phyloP scores from a whole-genome alignment of 2,888 invertebrate genomes.

The Euplexia lucipara region DNA sequence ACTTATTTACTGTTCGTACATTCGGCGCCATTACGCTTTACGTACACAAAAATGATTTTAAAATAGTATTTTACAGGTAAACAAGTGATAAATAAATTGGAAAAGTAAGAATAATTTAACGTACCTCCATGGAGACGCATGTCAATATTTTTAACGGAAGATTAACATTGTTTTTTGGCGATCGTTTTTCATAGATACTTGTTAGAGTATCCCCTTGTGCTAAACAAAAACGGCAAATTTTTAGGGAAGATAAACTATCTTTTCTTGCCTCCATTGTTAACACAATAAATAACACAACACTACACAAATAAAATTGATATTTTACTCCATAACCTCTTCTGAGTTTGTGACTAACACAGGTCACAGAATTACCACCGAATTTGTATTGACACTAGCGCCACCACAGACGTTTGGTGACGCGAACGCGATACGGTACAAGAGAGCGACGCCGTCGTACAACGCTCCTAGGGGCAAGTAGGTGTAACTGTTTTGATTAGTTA shows the following conservation, averaged over 20 bases:
- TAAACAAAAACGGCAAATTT: constrained; percentile 95
- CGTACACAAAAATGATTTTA: constrained; percentile 30
- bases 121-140: constrained; percentile 94
- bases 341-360: constrained; percentile 63
- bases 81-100: constrained; percentile 4
- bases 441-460: constrained; percentile 66
- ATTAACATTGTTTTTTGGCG: constrained; percentile 92
- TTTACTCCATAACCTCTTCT: constrained; percentile 79
- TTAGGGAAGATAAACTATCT: constrained; percentile 91
- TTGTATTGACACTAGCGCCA: constrained; percentile 74
- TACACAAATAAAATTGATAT: constrained; percentile 59
- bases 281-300: constrained; percentile 47
- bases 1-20: constrained; percentile 12
- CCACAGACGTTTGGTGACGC: constrained; percentile 64
- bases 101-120: constrained; percentile 42
- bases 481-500: constrained; percentile 35
- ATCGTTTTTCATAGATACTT: constrained; percentile 92
- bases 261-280: constrained; percentile 91
- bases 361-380: constrained; percentile 56
- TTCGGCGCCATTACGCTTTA: constrained; percentile 63
- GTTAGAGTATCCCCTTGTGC: constrained; percentile 91
- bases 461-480: constrained; percentile 63
- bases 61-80: constrained; percentile 17
- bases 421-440: constrained; percentile 3
- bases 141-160: constrained; percentile 95